These are phyloP conservation scores for Poecilia gillii DNA, from an alignment of 2,797 vertebrate species.

Conservation along the genomic window DNA sequence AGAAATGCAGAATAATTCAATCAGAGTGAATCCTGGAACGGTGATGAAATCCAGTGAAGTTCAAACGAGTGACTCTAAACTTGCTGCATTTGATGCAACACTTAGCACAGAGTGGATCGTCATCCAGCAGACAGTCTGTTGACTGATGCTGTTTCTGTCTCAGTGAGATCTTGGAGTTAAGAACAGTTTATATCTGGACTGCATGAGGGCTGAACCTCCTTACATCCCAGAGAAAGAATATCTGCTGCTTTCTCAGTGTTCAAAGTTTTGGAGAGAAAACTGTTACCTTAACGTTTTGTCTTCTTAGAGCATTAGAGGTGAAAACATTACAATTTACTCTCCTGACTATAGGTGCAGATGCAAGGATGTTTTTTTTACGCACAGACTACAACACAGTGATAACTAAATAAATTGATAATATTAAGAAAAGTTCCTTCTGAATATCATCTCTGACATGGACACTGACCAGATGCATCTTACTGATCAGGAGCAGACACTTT, in stretches of 20 bases:
- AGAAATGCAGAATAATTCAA: slow-evolving; percentile 13
- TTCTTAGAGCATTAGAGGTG: too few relatives aligned
- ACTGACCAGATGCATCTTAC: too few relatives aligned
- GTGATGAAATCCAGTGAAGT: slow-evolving; percentile 31
- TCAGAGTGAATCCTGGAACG: neutral
- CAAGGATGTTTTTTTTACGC: too few relatives aligned
- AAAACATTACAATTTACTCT: too few relatives aligned
- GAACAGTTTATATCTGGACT: neutral
- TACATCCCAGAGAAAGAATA: neutral
- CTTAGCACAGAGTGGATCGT: neutral
- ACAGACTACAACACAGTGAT: too few relatives aligned
- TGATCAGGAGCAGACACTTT: too few relatives aligned
- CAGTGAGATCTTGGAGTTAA: neutral
- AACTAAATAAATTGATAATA: too few relatives aligned
- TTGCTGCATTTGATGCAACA: neutral
- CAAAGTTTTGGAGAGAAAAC: neutral
- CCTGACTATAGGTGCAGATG: too few relatives aligned
- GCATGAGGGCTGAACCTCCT: neutral
- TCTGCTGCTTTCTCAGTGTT: neutral
- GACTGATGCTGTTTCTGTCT: neutral
- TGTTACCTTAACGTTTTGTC: too few relatives aligned
- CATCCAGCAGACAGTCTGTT: neutral
- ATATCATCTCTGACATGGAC: too few relatives aligned
- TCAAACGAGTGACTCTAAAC: slow-evolving; percentile 8
- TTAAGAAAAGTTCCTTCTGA: too few relatives aligned